A percentile compares a stretch with the other conserved stretches of the same genome.
These are phyloP conservation scores for Fregata magnificens DNA, from an alignment of 2,113 vertebrate genomes.

Conservation along the genomic window DNA sequence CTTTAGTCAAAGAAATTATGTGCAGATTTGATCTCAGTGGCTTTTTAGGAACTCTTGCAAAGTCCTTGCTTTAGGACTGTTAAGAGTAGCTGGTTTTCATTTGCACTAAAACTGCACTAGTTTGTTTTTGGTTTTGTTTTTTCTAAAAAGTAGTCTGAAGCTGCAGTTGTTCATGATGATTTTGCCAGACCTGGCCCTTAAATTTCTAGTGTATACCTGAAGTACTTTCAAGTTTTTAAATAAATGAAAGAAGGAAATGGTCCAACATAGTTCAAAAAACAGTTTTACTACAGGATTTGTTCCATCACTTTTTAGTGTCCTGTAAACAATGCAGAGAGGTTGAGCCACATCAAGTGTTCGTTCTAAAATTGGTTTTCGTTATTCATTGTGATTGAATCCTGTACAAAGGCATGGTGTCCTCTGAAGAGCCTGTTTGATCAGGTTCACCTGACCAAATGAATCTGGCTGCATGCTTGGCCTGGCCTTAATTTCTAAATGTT, in stretches of 20 bases:
- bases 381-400: neutral
- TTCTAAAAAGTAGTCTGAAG: neutral
- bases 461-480: neutral
- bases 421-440: neutral
- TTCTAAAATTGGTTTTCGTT: neutral
- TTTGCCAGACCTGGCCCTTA: neutral
- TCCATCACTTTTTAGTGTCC: neutral
- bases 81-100: neutral
- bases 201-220: neutral
- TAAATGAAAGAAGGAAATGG: neutral
- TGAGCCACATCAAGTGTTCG: neutral
- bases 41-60: neutral
- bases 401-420: neutral
- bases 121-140: neutral
- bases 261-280: neutral
- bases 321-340: neutral
- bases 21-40: neutral
- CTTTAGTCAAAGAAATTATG: neutral
- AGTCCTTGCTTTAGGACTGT: neutral
- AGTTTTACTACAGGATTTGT: neutral
- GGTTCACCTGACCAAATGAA: neutral
- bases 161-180: neutral
- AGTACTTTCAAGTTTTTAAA: neutral
- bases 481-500: neutral
- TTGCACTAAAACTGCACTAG: neutral